phyloP scores from a whole-genome alignment of 2,888 invertebrate species.

The Cryptocephalus primarius region DNA sequence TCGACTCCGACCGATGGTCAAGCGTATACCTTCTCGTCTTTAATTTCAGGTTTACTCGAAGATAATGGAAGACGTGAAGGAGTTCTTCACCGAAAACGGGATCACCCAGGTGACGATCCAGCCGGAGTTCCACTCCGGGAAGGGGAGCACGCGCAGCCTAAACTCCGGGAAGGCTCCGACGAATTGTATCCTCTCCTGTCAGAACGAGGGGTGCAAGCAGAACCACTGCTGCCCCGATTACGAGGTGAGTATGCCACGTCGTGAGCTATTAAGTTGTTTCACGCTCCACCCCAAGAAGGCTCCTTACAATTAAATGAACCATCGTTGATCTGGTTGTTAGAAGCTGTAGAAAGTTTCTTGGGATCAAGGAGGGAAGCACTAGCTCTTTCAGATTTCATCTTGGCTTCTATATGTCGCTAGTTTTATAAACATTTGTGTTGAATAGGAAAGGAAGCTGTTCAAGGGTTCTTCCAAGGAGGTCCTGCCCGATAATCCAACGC shows the following conservation, averaged over 20 bases:
- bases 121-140: constrained; percentile 58
- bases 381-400: no score
- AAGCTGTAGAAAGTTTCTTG: no score
- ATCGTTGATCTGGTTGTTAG: no score
- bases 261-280: no score
- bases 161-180: constrained; percentile 20
- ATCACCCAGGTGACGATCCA: constrained; percentile 78
- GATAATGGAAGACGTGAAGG: constrained; percentile 51
- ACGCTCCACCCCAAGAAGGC: no score
- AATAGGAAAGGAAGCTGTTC: constrained; percentile 10
- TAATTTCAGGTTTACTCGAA: constrained; percentile 40
- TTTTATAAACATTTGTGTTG: neutral
- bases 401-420: no score
- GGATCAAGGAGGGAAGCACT: no score
- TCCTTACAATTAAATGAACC: no score
- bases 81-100: constrained; percentile 69
- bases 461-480: constrained; percentile 14
- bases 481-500: constrained; percentile 7
- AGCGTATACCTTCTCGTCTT: neutral
- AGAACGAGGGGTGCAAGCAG: constrained; percentile 32
- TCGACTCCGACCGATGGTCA: neutral
- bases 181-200: constrained; percentile 37
- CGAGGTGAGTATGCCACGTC: constrained; percentile 11
- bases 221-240: constrained; percentile 36
- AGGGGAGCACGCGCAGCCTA: constrained; percentile 23